These are phyloP conservation scores for Mystacornis crossleyi DNA, from an alignment of 2,113 vertebrate genomes.

Conservation along the genomic window DNA sequence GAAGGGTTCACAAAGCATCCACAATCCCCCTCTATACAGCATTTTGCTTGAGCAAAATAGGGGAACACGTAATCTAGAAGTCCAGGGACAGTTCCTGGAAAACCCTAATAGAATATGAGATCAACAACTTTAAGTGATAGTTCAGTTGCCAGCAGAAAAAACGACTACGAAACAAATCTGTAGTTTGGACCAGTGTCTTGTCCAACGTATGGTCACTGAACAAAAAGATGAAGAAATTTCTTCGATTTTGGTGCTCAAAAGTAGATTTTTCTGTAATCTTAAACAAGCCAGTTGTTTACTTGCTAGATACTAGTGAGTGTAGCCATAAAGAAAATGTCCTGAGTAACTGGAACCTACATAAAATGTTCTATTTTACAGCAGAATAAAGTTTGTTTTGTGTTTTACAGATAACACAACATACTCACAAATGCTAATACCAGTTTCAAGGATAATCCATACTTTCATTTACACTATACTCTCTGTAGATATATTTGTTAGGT, in stretches of 20 bases:
- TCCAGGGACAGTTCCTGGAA: not conserved
- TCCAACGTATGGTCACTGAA: not conserved
- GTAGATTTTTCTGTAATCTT: not conserved
- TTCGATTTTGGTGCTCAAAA: not conserved
- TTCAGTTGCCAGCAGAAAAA: not conserved
- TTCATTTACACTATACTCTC: not conserved
- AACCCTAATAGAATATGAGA: not conserved
- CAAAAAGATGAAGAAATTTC: not conserved
- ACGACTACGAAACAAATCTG: accelerated
- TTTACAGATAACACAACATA: not conserved
- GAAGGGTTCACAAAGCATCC: not conserved
- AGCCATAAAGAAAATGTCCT: not conserved
- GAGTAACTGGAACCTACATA: not conserved
- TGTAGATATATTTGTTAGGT: not conserved
- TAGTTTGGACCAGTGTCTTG: not conserved
- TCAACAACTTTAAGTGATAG: not conserved
- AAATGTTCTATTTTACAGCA: not conserved
- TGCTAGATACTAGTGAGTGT: not conserved
- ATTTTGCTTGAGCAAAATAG: not conserved
- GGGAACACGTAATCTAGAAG: not conserved
- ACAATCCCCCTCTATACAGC: not conserved
- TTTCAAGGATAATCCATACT: not conserved
- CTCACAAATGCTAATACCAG: not conserved
- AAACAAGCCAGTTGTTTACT: not conserved
- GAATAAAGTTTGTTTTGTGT: not conserved